These are phyloP conservation scores for Gopherus evgoodei DNA, from an alignment of 2,113 vertebrate species.

Conservation along the genomic window DNA sequence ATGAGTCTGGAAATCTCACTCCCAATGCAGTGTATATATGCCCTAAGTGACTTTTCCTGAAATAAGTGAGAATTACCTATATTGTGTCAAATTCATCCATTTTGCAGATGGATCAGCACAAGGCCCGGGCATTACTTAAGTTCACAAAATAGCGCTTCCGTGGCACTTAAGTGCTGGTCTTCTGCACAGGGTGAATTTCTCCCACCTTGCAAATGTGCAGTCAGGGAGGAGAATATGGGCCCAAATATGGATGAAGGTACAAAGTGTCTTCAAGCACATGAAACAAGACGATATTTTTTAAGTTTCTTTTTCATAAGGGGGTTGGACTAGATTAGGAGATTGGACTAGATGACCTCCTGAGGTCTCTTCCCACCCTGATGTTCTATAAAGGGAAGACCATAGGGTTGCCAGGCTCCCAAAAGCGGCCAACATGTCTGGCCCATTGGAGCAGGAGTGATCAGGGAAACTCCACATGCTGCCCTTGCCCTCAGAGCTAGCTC, in stretches of 20 bases:
- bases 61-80: rapidly evolving
- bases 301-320: background rate
- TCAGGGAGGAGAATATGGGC: too few species aligned
- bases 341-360: too few species aligned
- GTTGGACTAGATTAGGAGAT: too few species aligned
- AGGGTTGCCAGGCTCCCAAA: too few species aligned
- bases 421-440: too few species aligned
- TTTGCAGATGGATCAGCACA: background rate
- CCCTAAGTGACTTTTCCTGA: background rate
- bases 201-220: too few species aligned
- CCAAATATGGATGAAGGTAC: background rate
- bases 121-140: rapidly evolving
- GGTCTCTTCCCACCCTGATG: too few species aligned
- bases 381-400: too few species aligned
- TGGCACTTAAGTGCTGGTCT: background rate
- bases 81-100: background rate
- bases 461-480: too few species aligned
- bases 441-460: too few species aligned
- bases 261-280: background rate
- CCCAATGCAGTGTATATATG: background rate
- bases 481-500: too few species aligned
- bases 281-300: background rate
- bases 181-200: background rate
- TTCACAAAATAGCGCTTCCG: background rate
- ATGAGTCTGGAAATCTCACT: background rate